A percentile compares a stretch with the other conserved stretches of the same genome.
These are phyloP conservation scores for Drosophila carrolli DNA, from an alignment of 1,140 invertebrate genomes.

Conservation along the genomic window DNA sequence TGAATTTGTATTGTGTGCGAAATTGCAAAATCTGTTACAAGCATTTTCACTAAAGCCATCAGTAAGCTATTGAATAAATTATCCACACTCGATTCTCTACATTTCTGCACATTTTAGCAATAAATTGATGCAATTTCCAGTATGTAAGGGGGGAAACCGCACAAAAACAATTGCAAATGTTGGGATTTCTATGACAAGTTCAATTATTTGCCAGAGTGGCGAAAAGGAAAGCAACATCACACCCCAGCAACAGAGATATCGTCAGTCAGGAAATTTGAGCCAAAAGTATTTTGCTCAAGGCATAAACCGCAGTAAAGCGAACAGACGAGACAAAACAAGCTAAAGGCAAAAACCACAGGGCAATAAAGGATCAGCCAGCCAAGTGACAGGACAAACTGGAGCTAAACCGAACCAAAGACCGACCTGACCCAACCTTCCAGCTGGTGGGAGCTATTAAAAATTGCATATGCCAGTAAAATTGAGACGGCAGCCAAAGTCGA, in stretches of 20 bases:
- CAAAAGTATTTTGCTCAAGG: constrained; percentile 39
- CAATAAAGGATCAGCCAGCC: constrained; percentile 61
- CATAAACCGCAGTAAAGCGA: constrained; percentile 38
- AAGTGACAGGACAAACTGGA: constrained; percentile 27
- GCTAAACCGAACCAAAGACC: constrained; percentile 22
- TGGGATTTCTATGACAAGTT: constrained; percentile 40
- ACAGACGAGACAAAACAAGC: constrained; percentile 27
- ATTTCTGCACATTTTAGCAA: constrained; percentile 42
- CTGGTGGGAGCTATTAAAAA: constrained; percentile 68
- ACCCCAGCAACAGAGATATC: constrained; percentile 6
- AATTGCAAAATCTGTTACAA: constrained; percentile 48
- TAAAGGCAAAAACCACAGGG: constrained; percentile 54
- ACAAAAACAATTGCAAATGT: constrained; percentile 49
- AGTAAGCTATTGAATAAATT: constrained; percentile 50
- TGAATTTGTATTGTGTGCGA: constrained; percentile 52
- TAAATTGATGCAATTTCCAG: constrained; percentile 39
- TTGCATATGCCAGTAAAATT: constrained; percentile 74
- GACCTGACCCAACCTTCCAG: constrained; percentile 7
- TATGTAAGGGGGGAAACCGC: constrained; percentile 14
- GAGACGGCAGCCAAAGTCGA: constrained; percentile 65
- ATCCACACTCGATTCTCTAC: constrained; percentile 15
- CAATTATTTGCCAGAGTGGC: constrained; percentile 25
- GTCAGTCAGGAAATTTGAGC: constrained; percentile 32
- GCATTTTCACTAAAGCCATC: constrained; percentile 49
- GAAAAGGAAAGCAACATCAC: background rate